Evolutionary conservation across 2,797 vertebrate species (phyloP).

Genomic region (Apogon hyalosoma): DNA sequence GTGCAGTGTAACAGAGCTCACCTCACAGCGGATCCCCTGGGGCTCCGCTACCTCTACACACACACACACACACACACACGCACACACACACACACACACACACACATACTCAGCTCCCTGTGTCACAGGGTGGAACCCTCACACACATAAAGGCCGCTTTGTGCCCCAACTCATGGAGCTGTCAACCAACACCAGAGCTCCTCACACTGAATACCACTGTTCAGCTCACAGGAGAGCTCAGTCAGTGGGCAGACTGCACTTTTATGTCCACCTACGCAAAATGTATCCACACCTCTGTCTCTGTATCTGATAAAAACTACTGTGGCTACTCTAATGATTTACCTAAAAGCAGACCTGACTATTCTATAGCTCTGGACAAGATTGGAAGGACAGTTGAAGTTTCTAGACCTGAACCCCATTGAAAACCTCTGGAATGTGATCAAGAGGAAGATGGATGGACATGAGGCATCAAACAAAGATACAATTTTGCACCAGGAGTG

Average conservation of each 20-base stretch:
- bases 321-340: conserved; percentile 2
- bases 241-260: conserved; percentile 56
- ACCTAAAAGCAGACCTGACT: too few relatives aligned
- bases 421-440: too few relatives aligned
- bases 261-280: conserved; percentile 60
- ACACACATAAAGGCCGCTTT: conserved; percentile 81
- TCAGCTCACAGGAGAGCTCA: conserved; percentile 61
- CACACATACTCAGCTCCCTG: conserved; percentile 60
- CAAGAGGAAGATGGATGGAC: too few relatives aligned
- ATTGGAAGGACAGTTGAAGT: too few relatives aligned
- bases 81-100: conserved; percentile 40
- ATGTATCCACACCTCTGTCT: conserved; percentile 46
- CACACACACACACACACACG: conserved; percentile 31
- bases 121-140: conserved; percentile 82
- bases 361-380: too few relatives aligned
- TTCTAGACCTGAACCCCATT: too few relatives aligned
- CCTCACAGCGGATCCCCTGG: conserved; percentile 71
- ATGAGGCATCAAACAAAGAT: too few relatives aligned
- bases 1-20: conserved; percentile 80
- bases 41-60: conserved; percentile 58
- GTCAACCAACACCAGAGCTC: conserved; percentile 80
- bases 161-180: conserved; percentile 77
- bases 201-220: conserved; percentile 74
- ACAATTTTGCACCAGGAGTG: too few relatives aligned
- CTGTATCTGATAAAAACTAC: conserved; percentile 37